phyloP scores from a whole-genome alignment of 1,140 invertebrate species.

The Leptopilina boulardi region DNA sequence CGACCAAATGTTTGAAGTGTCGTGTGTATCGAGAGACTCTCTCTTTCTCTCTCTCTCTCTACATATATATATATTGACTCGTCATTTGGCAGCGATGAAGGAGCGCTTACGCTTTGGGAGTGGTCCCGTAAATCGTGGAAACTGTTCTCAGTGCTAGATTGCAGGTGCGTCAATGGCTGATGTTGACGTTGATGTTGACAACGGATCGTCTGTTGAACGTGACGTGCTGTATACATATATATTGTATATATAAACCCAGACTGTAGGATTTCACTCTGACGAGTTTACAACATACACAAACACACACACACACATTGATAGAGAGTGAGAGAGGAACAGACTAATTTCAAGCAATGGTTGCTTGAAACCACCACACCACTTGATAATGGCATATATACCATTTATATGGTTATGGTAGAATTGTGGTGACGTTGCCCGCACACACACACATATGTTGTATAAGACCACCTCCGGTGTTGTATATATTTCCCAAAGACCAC shows the following conservation, averaged over 20 bases:
- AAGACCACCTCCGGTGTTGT: conserved; percentile 15
- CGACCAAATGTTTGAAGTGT: background rate
- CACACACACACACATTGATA: background rate
- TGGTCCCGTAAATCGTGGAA: conserved; percentile 4
- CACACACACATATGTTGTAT: background rate
- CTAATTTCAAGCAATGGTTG: conserved; percentile 5
- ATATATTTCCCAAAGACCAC: background rate
- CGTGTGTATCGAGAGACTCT: background rate
- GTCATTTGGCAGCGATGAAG: background rate
- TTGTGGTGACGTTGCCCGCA: background rate
- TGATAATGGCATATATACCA: conserved; percentile 5
- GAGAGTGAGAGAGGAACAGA: background rate
- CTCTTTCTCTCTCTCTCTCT: too few relatives aligned
- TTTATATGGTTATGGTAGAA: conserved; percentile 4
- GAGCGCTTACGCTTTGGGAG: background rate
- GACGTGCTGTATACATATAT: background rate
- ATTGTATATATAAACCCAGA: background rate
- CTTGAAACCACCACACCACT: conserved; percentile 4
- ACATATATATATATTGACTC: background rate
- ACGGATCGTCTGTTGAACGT: conserved; percentile 3
- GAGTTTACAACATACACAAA: conserved; percentile 11
- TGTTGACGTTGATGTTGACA: conserved; percentile 16
- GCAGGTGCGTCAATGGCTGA: conserved; percentile 11
- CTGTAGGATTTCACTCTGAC: background rate
- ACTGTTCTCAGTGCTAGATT: conserved; percentile 1